Base-by-base conservation (phyloP, 2,797 vertebrate species). In the Micropoecilia bifurca region DNA sequence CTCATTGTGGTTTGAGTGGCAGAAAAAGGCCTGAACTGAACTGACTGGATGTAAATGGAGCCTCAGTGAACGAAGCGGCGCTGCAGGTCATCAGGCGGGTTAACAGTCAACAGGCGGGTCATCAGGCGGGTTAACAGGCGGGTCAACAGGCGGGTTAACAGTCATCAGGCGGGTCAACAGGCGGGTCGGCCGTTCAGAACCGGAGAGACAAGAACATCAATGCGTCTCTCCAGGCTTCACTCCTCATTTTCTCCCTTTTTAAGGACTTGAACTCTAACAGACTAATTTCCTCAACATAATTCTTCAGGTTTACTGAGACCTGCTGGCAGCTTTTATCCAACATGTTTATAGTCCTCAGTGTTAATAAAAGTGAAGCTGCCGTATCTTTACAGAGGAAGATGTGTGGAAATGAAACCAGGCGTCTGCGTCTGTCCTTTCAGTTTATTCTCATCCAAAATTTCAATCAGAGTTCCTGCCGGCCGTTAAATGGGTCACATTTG, bases 401-500 rank as follows among this genome's bases (percentile, higher is more conserved):
- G 45, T 50, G 46, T 72, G 71, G 28, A 72, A 25, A 47, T 76
- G 18, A 53, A 10, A 73, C 7, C 1, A 2, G 2, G 46, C 14
- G 22, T 30, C 25, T 50, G 46, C 3, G 4, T 82, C 33, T 1
- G 33, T 33, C 16, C 41, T 74, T 6, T 68, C 16, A 74, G 69
- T 74, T 53, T 13, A 45, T 66, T 46, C 25, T 0, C 57, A 59
- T 39, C 10, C 78, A 71, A 66, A 81, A 74, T 46, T 84, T 43
- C 53, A 63, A 77, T 81, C 48, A 39, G 46, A 78, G 82, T 59
- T 43, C 50, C 47, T 73, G 74, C 74, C 33, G 61, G 50, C 46
- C 55, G 4, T 55, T 84, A 92, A 91, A 91, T 89, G 83, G 85
- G 83, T 76, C 89, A 90, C 89, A 91, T 92, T 90, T 91, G 84